phyloP scores from a whole-genome alignment of 2,888 invertebrate genomes.

The Latheticus oryzae region DNA sequence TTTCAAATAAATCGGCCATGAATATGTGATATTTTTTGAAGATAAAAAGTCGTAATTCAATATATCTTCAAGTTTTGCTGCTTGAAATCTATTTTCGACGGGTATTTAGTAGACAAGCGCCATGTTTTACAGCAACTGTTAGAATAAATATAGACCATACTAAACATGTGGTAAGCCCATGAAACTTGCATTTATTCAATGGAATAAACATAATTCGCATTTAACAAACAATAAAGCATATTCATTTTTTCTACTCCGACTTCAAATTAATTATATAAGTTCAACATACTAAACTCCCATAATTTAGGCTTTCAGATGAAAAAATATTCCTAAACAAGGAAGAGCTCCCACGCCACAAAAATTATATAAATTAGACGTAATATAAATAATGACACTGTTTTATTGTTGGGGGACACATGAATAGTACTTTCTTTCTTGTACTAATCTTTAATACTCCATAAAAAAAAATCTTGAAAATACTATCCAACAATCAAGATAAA shows the following conservation, averaged over 20 bases:
- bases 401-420: too few relatives aligned
- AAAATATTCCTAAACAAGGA: conserved; percentile 12
- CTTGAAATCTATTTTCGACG: conserved; percentile 29
- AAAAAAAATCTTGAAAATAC: too few relatives aligned
- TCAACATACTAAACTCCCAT: conserved; percentile 14
- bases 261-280: conserved; percentile 15
- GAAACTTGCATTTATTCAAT: conserved; percentile 6
- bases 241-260: conserved; percentile 6
- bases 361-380: conserved; percentile 22
- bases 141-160: conserved; percentile 30
- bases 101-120: conserved; percentile 29
- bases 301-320: conserved; percentile 19
- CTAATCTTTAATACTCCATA: too few relatives aligned
- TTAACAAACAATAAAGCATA: background rate
- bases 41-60: too few relatives aligned
- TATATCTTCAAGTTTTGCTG: conserved; percentile 14
- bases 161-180: conserved; percentile 10
- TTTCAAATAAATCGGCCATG: too few relatives aligned
- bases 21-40: too few relatives aligned
- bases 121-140: conserved; percentile 28
- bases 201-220: too few relatives aligned
- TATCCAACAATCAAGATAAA: conserved; percentile 3
- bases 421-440: too few relatives aligned
- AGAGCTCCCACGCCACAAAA: conserved; percentile 28
- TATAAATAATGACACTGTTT: conserved; percentile 8